A percentile compares a stretch with the other conserved stretches of the same genome.
Evolutionary conservation across 2,888 invertebrate species (phyloP).

Genomic region (Hymenopus coronatus): DNA sequence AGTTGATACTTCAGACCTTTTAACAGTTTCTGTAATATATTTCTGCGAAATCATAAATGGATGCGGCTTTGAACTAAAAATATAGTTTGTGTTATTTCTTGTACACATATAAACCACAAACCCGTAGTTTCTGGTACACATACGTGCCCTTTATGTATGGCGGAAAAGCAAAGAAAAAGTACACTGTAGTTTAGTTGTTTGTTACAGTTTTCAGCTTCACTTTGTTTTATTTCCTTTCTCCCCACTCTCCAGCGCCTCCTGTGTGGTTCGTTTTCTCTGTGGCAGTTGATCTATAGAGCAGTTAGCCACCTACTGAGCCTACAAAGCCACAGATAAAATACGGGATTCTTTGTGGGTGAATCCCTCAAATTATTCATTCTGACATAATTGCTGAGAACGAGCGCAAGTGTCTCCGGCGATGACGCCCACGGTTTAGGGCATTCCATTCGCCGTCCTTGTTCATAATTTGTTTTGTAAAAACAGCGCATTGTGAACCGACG

Average conservation of each 20-base stretch:
- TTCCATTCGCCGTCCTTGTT: neutral
- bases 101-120: neutral
- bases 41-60: too few relatives aligned
- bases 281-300: slow-evolving; percentile 24
- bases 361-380: slow-evolving; percentile 17
- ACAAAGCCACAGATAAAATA: slow-evolving; percentile 25
- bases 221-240: neutral
- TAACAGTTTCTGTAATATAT: too few relatives aligned
- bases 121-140: neutral
- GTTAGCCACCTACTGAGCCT: slow-evolving; percentile 25
- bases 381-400: neutral
- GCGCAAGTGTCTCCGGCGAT: neutral
- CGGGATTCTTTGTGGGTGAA: slow-evolving; percentile 20
- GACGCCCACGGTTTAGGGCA: neutral
- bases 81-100: too few relatives aligned
- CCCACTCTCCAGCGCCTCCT: neutral
- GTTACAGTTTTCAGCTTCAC: slow-evolving; percentile 13
- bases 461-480: neutral
- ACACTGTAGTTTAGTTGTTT: neutral
- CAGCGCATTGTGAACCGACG: neutral
- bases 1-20: too few relatives aligned
- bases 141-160: neutral
- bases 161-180: neutral
- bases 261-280: slow-evolving; percentile 1
- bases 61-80: too few relatives aligned